Conservation (phyloP, 2,113 vertebrate species). For the Anolis sagrei region DNA sequence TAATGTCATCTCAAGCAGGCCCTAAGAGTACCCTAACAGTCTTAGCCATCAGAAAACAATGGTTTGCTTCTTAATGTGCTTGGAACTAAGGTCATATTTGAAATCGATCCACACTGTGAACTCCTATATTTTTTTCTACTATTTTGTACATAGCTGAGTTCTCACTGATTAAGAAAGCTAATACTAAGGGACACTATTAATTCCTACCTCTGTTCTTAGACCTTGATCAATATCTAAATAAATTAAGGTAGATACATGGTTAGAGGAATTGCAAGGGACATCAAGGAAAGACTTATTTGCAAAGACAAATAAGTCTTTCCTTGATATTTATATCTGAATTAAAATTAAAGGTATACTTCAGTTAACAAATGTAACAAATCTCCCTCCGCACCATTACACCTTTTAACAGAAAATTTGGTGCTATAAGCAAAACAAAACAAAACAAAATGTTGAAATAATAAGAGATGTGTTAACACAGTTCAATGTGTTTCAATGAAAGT, state of each 20-base stretch:
- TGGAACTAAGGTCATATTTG: neutral
- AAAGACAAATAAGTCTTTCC: neutral
- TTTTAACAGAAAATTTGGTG: too few relatives aligned
- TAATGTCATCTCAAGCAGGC: too few relatives aligned
- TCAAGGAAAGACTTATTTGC: too few relatives aligned
- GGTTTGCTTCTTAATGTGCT: neutral
- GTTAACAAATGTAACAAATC: too few relatives aligned
- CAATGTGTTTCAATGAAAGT: too few relatives aligned
- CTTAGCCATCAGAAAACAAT: neutral
- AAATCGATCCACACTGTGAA: neutral
- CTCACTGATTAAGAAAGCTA: neutral
- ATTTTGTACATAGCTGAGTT: neutral
- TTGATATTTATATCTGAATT: neutral
- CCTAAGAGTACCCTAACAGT: neutral
- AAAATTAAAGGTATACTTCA: too few relatives aligned
- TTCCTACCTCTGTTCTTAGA: neutral
- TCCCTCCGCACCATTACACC: too few relatives aligned
- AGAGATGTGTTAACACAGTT: too few relatives aligned
- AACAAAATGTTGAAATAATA: too few relatives aligned
- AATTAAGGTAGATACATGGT: neutral
- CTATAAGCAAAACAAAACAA: too few relatives aligned
- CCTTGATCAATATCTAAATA: neutral
- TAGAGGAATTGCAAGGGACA: neutral
- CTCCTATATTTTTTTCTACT: too few relatives aligned
- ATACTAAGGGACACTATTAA: neutral